Base-by-base conservation (phyloP, 2,113 vertebrate species). In the Climacteris rufus region DNA sequence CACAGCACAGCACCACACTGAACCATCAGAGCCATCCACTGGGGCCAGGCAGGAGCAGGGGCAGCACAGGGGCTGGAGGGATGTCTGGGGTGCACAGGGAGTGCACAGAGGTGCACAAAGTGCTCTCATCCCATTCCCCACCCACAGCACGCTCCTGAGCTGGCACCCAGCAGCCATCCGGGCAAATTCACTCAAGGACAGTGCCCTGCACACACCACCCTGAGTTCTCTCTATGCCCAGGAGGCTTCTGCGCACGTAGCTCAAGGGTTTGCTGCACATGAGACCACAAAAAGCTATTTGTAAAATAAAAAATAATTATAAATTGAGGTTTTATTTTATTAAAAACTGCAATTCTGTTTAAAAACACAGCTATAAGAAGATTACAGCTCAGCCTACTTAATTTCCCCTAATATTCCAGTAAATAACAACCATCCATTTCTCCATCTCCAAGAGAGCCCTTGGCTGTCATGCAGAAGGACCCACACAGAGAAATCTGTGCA, bases 1-100 rank as follows among this genome's bases (percentile, higher is more conserved):
- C n/a, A 35, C 50, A 11, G 25, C 8, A 5, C 0, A 42, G 61
- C 30, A 33, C 16, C 25, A 7, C 0, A 1, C 22, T 21, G 50
- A 30, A 65, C 19, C 13, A 66, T 3, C 47, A 63, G 27, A 15
- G 4, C 25, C 28, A 44, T 14, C 66, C 42, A 16, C 27, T 0
- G 33, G 37, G 37, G 30, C 12, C 52, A 39, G 33, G 7, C 9
- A 14, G 0, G 7, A 54, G 49, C 64, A 64, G 30, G 53, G 19
- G 6, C 33, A 71, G 78, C 42, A 13, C 9, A 28, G 33, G 22
- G 0, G 1, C 3, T 23, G 6, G 31, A 56, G 53, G 19, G 68
- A 66, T 28, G 53, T 57, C 61, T 76, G 61, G 31, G 37, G 59
- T 52, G 13, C 61, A 68, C 9, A 13, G 42, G 42, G 15, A 42